These are phyloP conservation scores for Botia almorhae DNA, from an alignment of 2,797 vertebrate species.

Conservation along the genomic window DNA sequence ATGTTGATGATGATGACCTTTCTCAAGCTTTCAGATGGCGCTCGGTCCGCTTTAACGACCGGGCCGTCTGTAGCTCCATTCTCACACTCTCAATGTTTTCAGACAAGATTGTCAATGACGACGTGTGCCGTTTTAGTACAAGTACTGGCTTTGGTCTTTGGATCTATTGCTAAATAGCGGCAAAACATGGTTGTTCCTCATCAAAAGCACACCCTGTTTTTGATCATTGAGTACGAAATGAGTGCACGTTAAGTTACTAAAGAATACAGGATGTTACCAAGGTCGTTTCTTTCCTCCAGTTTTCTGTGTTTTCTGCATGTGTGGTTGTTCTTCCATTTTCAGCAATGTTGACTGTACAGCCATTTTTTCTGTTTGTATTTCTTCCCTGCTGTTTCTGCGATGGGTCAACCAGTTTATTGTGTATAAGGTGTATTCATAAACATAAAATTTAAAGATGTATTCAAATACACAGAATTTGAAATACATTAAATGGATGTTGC, in stretches of 20 bases:
- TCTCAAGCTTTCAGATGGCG: conserved; percentile 40
- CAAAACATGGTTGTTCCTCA: not conserved
- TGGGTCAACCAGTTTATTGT: conserved; percentile 9
- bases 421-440: not conserved
- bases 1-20: conserved; percentile 43
- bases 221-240: not conserved
- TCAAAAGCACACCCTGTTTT: conserved; percentile 42
- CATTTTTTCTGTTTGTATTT: conserved; percentile 27
- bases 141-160: not conserved
- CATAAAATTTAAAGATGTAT: not conserved
- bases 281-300: not conserved
- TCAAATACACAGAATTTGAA: too few species aligned
- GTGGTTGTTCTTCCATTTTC: conserved; percentile 25
- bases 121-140: not conserved
- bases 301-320: conserved; percentile 28
- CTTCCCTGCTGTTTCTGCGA: conserved; percentile 24
- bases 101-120: not conserved
- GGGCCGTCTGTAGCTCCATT: not conserved
- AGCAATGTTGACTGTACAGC: conserved; percentile 46
- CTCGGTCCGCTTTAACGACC: conserved; percentile 32
- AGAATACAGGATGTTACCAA: not conserved
- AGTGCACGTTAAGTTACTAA: conserved; percentile 6
- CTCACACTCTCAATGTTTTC: not conserved
- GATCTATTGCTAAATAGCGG: not conserved
- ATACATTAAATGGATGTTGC: not conserved